Evolutionary conservation across 2,113 vertebrate genomes (phyloP), one percentile per base, ranked within the genome.

Genomic region (Otocyon megalotis): DNA sequence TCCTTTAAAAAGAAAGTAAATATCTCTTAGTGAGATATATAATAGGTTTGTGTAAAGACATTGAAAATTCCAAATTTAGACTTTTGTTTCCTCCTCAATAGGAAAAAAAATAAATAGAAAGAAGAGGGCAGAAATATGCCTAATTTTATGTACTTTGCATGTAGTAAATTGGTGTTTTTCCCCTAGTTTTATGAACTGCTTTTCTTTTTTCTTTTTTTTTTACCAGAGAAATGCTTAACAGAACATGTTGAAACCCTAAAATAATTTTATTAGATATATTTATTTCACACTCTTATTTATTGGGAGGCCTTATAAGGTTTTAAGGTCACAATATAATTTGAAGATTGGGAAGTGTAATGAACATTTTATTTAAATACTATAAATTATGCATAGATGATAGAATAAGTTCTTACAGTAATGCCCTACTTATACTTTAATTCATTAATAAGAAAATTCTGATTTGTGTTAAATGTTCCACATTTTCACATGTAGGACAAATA

Each of bases 271-370:
- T 88, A 98, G 97, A 89, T 94, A 53, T 93, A 97, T 76, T 92
- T 71, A 76, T 96, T 97, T 96, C 28, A 91, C 19, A 63, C 0
- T 60, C 32, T 1, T 90, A 3, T 16, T 98, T 97, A 81, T 90
- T 94, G 90, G 15, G 58, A 69, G 79, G 13, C 5, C 10, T 83
- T 72, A 91, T 0, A 96, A 97, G 1, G 13, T 79, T 95, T 94
- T 96, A 97, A 97, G 69, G 92, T 96, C 54, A 60, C 82, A 94
- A 10, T 90, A 92, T 96, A 98, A 97, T 95, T 98, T 98, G 96
- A 2, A 84, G 9, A 72, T 56, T 94, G 74, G 37, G 94, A 97
- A 8, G 24, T 93, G 15, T 95, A 50, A 86, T 96, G 20, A 80
- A 92, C 81, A 95, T 97, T 93, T 98, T 28, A 90, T 97, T 97